These are phyloP conservation scores for Galaxea fascicularis DNA, from an alignment of 92 coral and sea anemone species.

Conservation along the genomic window DNA sequence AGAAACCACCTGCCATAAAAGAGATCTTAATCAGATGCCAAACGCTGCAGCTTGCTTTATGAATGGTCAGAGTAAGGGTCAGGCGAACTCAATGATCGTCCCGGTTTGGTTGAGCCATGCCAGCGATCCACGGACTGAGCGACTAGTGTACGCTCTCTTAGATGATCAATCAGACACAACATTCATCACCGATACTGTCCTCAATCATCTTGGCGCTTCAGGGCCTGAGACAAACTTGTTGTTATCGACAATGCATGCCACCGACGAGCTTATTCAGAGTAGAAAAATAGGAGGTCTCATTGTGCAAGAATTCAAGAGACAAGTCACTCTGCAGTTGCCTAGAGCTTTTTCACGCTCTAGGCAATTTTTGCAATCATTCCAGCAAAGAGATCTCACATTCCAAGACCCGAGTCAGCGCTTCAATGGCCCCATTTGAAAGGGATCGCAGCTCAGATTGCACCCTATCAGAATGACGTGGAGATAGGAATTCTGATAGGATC, in stretches of 20 bases:
- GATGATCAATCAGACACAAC: conserved; percentile 73
- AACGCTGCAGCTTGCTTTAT: conserved; percentile 19
- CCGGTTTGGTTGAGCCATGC: too few relatives aligned
- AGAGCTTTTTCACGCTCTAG: conserved; percentile 60
- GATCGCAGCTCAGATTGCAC: too few relatives aligned
- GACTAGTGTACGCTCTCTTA: conserved; percentile 52
- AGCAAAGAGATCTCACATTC: conserved; percentile 63
- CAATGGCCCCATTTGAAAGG: too few relatives aligned
- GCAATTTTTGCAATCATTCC: conserved; percentile 41
- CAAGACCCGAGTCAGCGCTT: conserved; percentile 43
- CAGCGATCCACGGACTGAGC: too few relatives aligned
- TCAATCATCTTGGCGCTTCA: conserved; percentile 37
- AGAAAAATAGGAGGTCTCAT: conserved; percentile 58
- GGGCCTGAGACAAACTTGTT: conserved; percentile 62
- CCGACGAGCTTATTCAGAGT: conserved; percentile 39
- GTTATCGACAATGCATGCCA: conserved; percentile 62
- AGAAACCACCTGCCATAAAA: background rate
- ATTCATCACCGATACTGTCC: conserved; percentile 36
- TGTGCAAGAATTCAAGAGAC: conserved; percentile 8
- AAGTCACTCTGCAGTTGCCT: conserved; percentile 47
- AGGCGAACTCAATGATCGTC: conserved; percentile 61
- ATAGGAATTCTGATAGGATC: conserved; percentile 71
- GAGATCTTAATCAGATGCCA: background rate
- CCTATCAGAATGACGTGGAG: conserved; percentile 38
- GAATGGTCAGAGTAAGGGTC: conserved; percentile 25